Evolutionary conservation across 2,113 vertebrate species (phyloP), one percentile per base, ranked within the genome.

Genomic region (Psittacula cyanocephala): DNA sequence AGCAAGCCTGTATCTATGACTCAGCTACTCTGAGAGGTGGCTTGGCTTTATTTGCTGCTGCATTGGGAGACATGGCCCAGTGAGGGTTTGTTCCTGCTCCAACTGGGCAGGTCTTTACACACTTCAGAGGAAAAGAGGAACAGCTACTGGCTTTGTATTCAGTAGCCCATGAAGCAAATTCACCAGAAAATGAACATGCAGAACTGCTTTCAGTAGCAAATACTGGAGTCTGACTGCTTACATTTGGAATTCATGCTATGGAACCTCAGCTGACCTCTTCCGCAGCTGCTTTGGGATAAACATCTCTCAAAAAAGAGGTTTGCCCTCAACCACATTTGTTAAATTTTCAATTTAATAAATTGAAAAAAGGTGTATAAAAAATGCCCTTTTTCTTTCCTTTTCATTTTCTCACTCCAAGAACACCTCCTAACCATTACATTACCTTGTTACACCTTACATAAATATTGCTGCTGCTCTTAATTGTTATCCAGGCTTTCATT

Each of bases 351-450:
- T 17, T 37, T 72, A 50, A 72, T 52, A 46, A 43, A 44, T 16
- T 37, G 20, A 60, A 71, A 62, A 59, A 20, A 46, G 10, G 11
- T 53, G 3, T 52, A 20, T 14, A 0, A 47, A 77, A 86, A 86
- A 63, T 47, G 17, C 22, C 22, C 12, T 6, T 44, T 13, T 15
- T 46, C 65, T 25, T 19, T 41, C 64, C 31, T 19, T 46, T 71
- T 17, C 17, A 25, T 62, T 35, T 41, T 13, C 11, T 13, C 5
- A 24, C 12, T n/a, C 29, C 7, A 65, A 53, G 57, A 64, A 43
- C 3, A 6, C 4, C 23, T 1, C 1, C 20, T n/a, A 23, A 37
- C 11, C 13, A 13, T 39, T 53, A 62, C 28, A 13, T 39, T 53
- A 62, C 28, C 41, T 57, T 72, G 33, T 81, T n/a, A 41, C 11